phyloP scores from a whole-genome alignment of 2,888 invertebrate species.

The Sesamia inferens region DNA sequence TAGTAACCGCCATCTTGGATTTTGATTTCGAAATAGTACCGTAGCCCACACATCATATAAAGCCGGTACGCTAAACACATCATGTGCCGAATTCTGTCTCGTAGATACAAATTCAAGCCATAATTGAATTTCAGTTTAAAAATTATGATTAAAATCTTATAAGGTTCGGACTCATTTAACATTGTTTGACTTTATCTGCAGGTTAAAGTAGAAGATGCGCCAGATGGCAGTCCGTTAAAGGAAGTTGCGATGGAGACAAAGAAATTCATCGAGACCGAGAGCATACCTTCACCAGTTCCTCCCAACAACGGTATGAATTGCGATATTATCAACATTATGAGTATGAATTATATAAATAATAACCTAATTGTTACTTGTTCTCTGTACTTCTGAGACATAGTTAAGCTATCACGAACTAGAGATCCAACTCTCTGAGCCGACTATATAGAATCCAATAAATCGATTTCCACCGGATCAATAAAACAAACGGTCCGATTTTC shows the following conservation, averaged over 20 bases:
- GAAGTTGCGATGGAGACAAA: constrained; percentile 65
- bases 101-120: not conserved
- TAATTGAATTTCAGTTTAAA: not conserved
- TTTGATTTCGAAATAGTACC: not conserved
- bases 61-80: no score
- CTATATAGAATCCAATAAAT: not conserved
- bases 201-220: constrained; percentile 70
- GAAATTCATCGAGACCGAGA: constrained; percentile 74
- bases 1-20: not conserved
- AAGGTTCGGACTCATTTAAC: no score
- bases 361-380: not conserved
- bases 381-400: not conserved
- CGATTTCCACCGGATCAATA: not conserved
- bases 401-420: not conserved
- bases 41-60: no score
- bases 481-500: not conserved
- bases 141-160: not conserved
- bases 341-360: no score
- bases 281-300: constrained; percentile 51
- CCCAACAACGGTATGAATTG: constrained; percentile 62
- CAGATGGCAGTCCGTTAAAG: constrained; percentile 75
- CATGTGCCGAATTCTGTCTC: not conserved
- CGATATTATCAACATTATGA: not conserved
- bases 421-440: not conserved
- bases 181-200: constrained; percentile 37